Conservation (phyloP, 2,797 vertebrate species). For the Syngnathus acus region DNA sequence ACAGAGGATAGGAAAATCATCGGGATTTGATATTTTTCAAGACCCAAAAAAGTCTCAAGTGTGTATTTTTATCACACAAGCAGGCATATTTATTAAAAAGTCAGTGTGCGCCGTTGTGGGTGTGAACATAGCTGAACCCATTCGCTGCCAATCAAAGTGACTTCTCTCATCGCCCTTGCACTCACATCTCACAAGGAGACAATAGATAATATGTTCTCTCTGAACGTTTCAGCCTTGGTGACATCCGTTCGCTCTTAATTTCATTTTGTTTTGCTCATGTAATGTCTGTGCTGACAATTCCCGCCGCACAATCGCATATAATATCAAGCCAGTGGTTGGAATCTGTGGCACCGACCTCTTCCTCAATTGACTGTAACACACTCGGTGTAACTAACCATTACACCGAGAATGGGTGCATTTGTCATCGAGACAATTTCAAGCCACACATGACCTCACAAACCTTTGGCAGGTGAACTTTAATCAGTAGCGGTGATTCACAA, state of each 20-base stretch:
- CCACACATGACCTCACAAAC: conserved; percentile 18
- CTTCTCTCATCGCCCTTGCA: too few relatives aligned
- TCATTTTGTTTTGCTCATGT: not conserved
- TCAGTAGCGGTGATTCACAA: conserved; percentile 27
- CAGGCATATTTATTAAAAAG: too few relatives aligned
- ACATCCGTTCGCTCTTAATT: not conserved
- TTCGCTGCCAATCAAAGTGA: too few relatives aligned
- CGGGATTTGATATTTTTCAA: conserved; percentile 28
- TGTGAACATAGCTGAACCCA: too few relatives aligned
- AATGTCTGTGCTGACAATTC: not conserved
- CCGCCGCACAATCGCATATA: not conserved
- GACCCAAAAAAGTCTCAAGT: conserved; percentile 4
- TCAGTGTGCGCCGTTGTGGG: too few relatives aligned
- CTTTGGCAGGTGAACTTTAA: conserved; percentile 9
- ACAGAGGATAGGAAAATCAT: conserved; percentile 25
- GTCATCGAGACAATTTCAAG: conserved; percentile 12
- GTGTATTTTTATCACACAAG: not conserved
- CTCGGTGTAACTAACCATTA: not conserved
- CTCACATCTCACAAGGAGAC: too few relatives aligned
- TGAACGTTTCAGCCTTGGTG: not conserved
- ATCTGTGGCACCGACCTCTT: not conserved
- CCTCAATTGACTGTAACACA: not conserved
- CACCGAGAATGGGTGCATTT: conserved; percentile 9
- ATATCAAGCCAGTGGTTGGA: not conserved
- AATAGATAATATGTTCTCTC: not conserved